Evolutionary conservation across 2,113 vertebrate genomes (phyloP), one percentile per base, ranked within the genome.

Genomic region (Centropristis striata): DNA sequence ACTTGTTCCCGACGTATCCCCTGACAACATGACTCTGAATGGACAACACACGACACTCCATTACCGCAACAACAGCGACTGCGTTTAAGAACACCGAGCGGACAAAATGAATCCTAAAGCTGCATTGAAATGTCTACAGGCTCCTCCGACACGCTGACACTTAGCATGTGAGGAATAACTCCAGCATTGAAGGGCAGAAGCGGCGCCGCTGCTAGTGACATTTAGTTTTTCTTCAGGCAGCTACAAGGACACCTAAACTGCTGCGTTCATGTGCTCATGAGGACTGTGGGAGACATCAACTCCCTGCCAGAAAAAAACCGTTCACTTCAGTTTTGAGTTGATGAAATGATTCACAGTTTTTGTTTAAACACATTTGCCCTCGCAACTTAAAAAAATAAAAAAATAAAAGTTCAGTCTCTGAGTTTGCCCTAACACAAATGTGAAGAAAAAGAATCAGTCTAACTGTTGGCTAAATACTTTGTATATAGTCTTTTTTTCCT

Each of bases 1-100:
- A 97, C 84, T 97, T 97, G 93, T 99, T 99, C 85, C 98, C 98
- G 23, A 98, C 97, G 87, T 98, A 98, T 91, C 98, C 98, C 75
- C 97, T 95, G 85, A 98, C 97, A 91, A 99, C 98, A 75, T 99
- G 98, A 95, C 97, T 99, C 94, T 99, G 98, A 85, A 99, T 96
- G 66, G 97, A 99, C 64, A 99, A 92, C 80, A 99, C 96, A 70
- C 98, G 94, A 86, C 97, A 97, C 90, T 97, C 95, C 87, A 93
- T 93, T 7, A 28, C 79, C 2, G 50, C 55, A 3, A 37, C 15
- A 21, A 44, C 27, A 14, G 21, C 2, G 16, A 18, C 21, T 20
- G 46, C 42, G 28, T 61, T 75, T 21, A 37, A 60, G 70, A 80
- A 69, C 70, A 77, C 53, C 39, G 2, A 20, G 11, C 18, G 13